Conservation (phyloP, 92 coral and sea anemone species). For the Heteractis magnifica region DNA sequence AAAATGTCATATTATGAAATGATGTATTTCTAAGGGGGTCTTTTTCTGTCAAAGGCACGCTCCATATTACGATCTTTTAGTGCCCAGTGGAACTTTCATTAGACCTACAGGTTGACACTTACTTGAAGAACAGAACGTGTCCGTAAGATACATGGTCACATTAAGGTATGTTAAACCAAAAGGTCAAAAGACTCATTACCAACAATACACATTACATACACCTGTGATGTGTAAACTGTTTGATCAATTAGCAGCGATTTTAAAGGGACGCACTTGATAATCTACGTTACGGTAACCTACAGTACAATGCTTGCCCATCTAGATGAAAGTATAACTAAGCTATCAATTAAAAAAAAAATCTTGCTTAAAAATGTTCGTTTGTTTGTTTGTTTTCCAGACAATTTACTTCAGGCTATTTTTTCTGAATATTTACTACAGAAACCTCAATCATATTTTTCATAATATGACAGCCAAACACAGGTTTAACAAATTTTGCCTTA, state of each 20-base stretch:
- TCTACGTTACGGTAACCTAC: background rate
- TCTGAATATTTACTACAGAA: no score
- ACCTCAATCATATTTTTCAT: no score
- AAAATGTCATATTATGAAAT: background rate
- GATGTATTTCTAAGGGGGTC: background rate
- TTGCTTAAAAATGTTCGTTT: no score
- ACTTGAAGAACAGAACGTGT: background rate
- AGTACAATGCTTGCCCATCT: background rate
- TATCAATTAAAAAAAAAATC: no score
- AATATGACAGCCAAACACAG: no score
- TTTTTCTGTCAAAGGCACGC: background rate
- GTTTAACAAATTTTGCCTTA: no score
- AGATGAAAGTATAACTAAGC: no score
- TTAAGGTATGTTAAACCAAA: background rate
- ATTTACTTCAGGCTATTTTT: no score
- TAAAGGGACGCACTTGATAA: background rate
- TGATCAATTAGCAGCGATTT: background rate
- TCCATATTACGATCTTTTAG: background rate
- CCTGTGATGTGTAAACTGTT: background rate
- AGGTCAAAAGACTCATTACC: background rate
- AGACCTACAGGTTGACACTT: background rate
- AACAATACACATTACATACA: background rate
- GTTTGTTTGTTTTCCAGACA: no score
- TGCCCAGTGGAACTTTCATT: background rate
- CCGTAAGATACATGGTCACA: background rate